These are phyloP conservation scores for Centropristis striata DNA, from an alignment of 2,113 vertebrate genomes.

Conservation along the genomic window DNA sequence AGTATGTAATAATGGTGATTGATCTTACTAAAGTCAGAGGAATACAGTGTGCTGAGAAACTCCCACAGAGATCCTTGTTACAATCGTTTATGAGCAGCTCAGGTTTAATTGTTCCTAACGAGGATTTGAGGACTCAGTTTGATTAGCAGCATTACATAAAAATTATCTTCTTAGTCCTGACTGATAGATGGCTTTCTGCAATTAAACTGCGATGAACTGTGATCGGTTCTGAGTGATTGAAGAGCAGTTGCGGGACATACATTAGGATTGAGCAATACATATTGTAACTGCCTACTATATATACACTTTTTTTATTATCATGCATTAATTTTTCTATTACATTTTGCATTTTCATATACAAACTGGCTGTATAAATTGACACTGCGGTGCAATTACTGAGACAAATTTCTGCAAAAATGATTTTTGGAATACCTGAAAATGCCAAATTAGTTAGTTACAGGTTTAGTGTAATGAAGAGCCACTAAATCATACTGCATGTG, in stretches of 20 bases:
- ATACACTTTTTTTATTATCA: too few relatives aligned
- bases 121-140: neutral
- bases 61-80: neutral
- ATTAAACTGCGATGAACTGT: too few relatives aligned
- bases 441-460: neutral
- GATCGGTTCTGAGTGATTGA: too few relatives aligned
- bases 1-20: neutral
- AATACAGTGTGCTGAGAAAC: neutral
- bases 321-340: neutral
- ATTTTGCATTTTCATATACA: neutral
- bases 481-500: neutral
- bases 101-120: conserved; percentile 18
- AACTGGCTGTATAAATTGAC: neutral
- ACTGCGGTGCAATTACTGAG: neutral
- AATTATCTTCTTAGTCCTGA: neutral
- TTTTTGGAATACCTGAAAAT: conserved; percentile 1
- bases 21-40: neutral
- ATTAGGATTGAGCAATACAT: neutral
- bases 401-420: neutral
- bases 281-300: too few relatives aligned
- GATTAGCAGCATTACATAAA: conserved; percentile 6
- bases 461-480: neutral
- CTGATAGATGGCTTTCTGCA: neutral
- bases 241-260: neutral
- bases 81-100: neutral